phyloP scores from a whole-genome alignment of 2,888 invertebrate species.

The Stegophylla sp. region DNA sequence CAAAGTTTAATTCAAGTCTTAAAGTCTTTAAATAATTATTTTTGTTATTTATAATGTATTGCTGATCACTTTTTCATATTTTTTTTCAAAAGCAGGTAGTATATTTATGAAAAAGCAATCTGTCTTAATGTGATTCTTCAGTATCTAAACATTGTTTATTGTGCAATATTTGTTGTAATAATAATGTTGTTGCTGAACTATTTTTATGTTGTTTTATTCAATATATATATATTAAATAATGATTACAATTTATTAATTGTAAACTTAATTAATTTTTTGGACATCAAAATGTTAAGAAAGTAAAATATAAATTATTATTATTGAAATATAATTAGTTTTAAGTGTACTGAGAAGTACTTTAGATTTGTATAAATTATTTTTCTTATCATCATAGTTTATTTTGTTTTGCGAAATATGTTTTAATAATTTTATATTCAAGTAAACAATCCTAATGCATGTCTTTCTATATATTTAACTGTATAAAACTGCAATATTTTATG shows the following conservation, averaged over 20 bases:
- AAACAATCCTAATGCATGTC: constrained; percentile 6
- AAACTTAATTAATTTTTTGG: not conserved
- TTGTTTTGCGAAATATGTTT: not conserved
- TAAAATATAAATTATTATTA: not conserved
- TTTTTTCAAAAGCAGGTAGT: not conserved
- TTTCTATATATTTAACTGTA: constrained; percentile 1
- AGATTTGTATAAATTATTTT: not conserved
- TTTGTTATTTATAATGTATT: not conserved
- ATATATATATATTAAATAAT: not conserved
- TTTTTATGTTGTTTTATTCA: not conserved
- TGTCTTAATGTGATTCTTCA: not conserved
- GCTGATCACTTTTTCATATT: not conserved
- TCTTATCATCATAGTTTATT: not conserved
- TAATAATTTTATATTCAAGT: not conserved
- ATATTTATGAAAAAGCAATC: not conserved
- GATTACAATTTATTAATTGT: constrained; percentile 31
- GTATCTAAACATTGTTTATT: not conserved
- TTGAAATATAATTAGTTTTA: not conserved
- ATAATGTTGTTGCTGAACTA: not conserved
- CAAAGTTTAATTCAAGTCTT: not conserved
- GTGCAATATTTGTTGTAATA: constrained; percentile 17
- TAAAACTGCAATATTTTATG: constrained; percentile 31
- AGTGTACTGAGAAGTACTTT: not conserved
- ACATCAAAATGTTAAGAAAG: not conserved
- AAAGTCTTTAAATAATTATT: constrained; percentile 4